A percentile compares a stretch with the other conserved stretches of the same genome.
Evolutionary conservation across 2,113 vertebrate genomes (phyloP).

Genomic region (Vimba vimba): DNA sequence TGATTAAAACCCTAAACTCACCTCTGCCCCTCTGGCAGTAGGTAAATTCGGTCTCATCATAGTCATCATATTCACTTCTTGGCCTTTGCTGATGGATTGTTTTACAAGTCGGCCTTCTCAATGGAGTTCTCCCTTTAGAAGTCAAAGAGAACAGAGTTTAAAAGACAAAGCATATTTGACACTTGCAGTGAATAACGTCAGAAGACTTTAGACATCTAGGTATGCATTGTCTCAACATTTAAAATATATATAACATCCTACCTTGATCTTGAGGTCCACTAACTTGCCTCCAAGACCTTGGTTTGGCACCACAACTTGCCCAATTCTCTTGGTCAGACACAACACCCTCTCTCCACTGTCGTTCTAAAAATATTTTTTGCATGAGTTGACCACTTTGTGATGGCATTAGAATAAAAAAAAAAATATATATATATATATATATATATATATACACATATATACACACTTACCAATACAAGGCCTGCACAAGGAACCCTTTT

Average conservation of each 20-base stretch:
- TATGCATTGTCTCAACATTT: no score
- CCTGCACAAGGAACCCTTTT: conserved; percentile 43
- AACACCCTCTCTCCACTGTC: conserved; percentile 41
- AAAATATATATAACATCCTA: background rate
- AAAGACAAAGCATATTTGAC: background rate
- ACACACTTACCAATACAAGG: conserved; percentile 54
- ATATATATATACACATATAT: no score
- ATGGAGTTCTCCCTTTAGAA: conserved; percentile 45
- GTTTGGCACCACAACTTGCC: conserved; percentile 53
- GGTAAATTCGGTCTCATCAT: conserved; percentile 52
- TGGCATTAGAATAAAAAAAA: background rate
- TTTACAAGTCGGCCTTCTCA: conserved; percentile 56
- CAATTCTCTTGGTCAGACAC: conserved; percentile 47
- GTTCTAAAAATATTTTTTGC: conserved; percentile 42
- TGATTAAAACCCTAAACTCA: background rate
- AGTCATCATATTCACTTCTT: conserved; percentile 58
- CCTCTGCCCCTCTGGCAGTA: conserved; percentile 62
- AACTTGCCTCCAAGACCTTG: conserved; percentile 48
- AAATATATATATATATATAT: no score
- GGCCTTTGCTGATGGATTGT: conserved; percentile 50
- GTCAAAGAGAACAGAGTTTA: background rate
- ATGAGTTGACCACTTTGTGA: background rate
- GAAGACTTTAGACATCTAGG: background rate
- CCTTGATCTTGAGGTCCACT: conserved; percentile 57
- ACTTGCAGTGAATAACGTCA: background rate